Evolutionary conservation across 2,113 vertebrate genomes (phyloP), one percentile per base, ranked within the genome.

Genomic region (Gila orcuttii): DNA sequence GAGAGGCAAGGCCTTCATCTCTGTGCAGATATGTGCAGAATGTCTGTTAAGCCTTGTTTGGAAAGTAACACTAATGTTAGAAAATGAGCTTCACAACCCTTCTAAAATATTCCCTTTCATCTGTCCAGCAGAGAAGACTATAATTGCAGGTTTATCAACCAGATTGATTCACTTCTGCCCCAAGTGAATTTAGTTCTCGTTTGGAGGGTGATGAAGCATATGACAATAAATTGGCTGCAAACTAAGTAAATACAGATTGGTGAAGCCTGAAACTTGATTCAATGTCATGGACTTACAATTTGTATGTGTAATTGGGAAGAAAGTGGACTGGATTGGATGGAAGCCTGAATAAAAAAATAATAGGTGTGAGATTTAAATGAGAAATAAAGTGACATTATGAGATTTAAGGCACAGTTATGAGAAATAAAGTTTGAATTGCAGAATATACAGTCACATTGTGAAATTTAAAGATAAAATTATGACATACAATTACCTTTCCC

Each of bases 41-140:
- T n/a, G 42, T 79, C 42, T 55, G 33, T 64, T 73, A 28, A 10
- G 21, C 36, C 28, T 42, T 71, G 21, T 79, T 80, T 47, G 59
- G 28, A 76, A 86, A 60, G 28, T 87, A 57, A 84, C 28, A 31
- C 64, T 87, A 85, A 85, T 88, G 79, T 85, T 71, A 42, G 82
- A 85, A 87, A 87, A 86, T 66, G 25, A 85, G 68, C 59, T 78
- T 42, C 59, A 36, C 55, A 39, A 50, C 45, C 77, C 36, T 25
- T 55, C 59, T 76, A 57, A 21, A 82, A 60, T 42, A 71, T n/a
- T 3, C 25, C 17, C 57, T 83, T 85, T 83, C 10, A 76, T 77
- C 71, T 83, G 87, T 90, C 76, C 60, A 21, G 39, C 42, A 42
- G 68, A 83, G 28, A 31, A 57, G 45, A 86, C 62, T 57, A 74